phyloP scores from a whole-genome alignment of 2,797 vertebrate genomes.

The Morelia viridis region DNA sequence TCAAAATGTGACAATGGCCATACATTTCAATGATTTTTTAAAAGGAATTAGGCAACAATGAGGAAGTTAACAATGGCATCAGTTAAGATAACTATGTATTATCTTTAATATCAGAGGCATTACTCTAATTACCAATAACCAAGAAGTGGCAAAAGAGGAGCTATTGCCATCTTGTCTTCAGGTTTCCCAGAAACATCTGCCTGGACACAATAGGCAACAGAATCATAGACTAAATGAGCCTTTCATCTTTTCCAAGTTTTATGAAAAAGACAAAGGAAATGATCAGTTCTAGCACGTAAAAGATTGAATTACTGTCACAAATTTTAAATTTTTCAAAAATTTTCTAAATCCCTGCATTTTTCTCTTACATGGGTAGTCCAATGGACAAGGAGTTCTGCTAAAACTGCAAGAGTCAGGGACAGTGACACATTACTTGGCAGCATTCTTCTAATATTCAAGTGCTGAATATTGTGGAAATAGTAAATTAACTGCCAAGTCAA shows the following conservation, averaged over 20 bases:
- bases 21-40: no score
- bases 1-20: no score
- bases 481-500: conserved; percentile 34
- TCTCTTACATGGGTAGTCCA: neutral
- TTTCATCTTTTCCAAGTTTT: neutral
- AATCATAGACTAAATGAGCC: neutral
- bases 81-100: neutral
- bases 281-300: neutral
- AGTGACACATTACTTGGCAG: conserved; percentile 10
- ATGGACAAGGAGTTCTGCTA: conserved; percentile 1
- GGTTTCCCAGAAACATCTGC: neutral
- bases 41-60: no score
- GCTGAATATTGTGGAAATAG: conserved; percentile 24
- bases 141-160: neutral
- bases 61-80: neutral
- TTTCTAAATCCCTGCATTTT: neutral
- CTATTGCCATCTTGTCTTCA: neutral
- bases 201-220: neutral
- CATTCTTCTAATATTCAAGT: conserved; percentile 12
- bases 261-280: neutral
- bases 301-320: neutral
- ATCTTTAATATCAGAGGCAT: neutral
- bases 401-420: neutral
- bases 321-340: conserved; percentile 2
- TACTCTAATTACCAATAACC: neutral